Evolutionary conservation across 2,888 invertebrate species (phyloP), one percentile per base, ranked within the genome.

Genomic region (Caenorhabditis sinica): DNA sequence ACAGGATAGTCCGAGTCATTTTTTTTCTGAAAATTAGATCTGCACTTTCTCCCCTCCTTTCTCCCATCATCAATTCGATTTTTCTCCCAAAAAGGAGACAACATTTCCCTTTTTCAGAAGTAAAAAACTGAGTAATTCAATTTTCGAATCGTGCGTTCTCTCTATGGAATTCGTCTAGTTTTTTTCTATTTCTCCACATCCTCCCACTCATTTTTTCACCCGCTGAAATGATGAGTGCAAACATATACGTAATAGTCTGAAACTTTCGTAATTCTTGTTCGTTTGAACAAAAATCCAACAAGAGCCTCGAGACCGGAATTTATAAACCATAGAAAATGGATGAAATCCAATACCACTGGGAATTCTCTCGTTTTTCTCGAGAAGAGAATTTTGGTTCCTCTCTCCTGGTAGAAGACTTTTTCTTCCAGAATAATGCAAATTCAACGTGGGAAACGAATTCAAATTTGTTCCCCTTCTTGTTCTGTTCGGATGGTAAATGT

Each of bases 111-210:
- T 53, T 53, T 53, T 23, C 25, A n/a, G 43, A 28, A n/a, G n/a
- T n/a, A 40, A 65, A 65, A 65, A 65, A 65, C 28, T 28, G 45
- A 43, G 45, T 65, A 65, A 65, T 45, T 65, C 65, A 43, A 65
- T 65, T 65, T n/a, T 20, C 4, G 23, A 51, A 53, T 53, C n/a
- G 33, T 36, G 33, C 49, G 49, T 25, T 25, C 11, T 23, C 3
- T 23, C 23, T 23, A n/a, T n/a, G n/a, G n/a, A n/a, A n/a, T n/a
- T n/a, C n/a, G n/a, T n/a, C n/a, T n/a, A n/a, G n/a, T n/a, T n/a
- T n/a, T n/a, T n/a, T n/a, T n/a, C n/a, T n/a, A n/a, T n/a, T 9
- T n/a, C 9, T 5, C 23, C 25, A 1, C 13, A 13, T 53, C 53
- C 53, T 53, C 53, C 53, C 53, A 53, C 53, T 23, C 53, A 53